A percentile compares a stretch with the other conserved stretches of the same genome.
Evolutionary conservation across 2,113 vertebrate genomes (phyloP).

Genomic region (Anolis sagrei): DNA sequence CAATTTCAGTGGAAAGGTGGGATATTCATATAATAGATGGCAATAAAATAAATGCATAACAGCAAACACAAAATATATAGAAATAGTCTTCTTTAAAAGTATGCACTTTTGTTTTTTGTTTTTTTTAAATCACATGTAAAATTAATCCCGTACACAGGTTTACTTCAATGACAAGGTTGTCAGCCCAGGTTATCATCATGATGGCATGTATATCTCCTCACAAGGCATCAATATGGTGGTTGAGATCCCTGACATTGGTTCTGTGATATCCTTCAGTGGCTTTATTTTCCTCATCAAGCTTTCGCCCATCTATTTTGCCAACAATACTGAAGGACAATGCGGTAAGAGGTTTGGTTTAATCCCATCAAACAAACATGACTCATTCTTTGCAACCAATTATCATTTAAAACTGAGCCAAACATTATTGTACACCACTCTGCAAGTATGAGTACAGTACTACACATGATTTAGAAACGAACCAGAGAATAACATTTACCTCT

Average conservation of each 20-base stretch:
- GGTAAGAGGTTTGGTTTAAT: slow-evolving; percentile 78
- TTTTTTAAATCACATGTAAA: no score
- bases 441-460: no score
- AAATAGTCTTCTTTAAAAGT: slow-evolving; percentile 18
- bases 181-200: slow-evolving; percentile 76
- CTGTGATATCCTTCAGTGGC: slow-evolving; percentile 77
- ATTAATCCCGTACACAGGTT: slow-evolving; percentile 73
- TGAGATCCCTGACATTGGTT: slow-evolving; percentile 74
- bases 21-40: neutral
- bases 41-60: neutral
- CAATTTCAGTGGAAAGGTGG: neutral
- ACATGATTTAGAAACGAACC: no score
- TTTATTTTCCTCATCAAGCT: slow-evolving; percentile 82
- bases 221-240: slow-evolving; percentile 80
- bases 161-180: slow-evolving; percentile 78
- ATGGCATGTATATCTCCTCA: slow-evolving; percentile 74
- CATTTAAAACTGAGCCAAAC: neutral
- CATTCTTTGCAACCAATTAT: neutral
- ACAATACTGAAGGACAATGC: slow-evolving; percentile 92
- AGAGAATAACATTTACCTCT: no score
- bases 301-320: slow-evolving; percentile 80
- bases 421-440: neutral
- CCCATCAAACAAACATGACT: neutral
- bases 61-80: neutral
- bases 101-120: neutral